Evolutionary conservation across 2,888 invertebrate genomes (phyloP).

Genomic region (Agapostemon virescens): DNA sequence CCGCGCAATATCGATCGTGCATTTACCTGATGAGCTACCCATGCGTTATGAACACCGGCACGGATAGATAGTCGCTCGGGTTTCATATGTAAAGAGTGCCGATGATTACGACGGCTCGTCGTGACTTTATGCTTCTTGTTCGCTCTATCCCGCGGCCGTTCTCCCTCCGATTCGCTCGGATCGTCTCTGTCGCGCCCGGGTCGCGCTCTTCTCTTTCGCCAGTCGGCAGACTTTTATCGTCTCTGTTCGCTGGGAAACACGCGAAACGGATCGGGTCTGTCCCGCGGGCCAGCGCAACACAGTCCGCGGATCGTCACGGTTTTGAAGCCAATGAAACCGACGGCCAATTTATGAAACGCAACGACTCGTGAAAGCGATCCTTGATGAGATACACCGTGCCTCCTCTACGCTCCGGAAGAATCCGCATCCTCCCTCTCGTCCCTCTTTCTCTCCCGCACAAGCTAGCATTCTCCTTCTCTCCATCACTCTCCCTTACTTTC

Average conservation of each 20-base stretch:
- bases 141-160: slow-evolving; percentile 35
- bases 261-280: slow-evolving; percentile 46
- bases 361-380: slow-evolving; percentile 68
- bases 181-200: neutral
- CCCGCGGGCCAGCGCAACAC: slow-evolving; percentile 39
- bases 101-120: slow-evolving; percentile 69
- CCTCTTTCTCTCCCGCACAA: too few species aligned
- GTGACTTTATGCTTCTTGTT: slow-evolving; percentile 60
- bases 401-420: slow-evolving; percentile 42
- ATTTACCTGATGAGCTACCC: slow-evolving; percentile 76
- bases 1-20: slow-evolving; percentile 71
- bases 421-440: neutral
- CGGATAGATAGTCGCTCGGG: slow-evolving; percentile 55
- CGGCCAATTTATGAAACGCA: slow-evolving; percentile 70
- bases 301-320: slow-evolving; percentile 53
- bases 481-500: slow-evolving; percentile 1
- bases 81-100: slow-evolving; percentile 68
- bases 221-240: slow-evolving; percentile 15
- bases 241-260: slow-evolving; percentile 35
- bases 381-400: slow-evolving; percentile 56
- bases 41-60: slow-evolving; percentile 73
- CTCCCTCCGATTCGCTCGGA: neutral
- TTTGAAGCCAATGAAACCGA: slow-evolving; percentile 64
- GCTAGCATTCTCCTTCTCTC: too few species aligned
- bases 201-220: neutral